Conservation (phyloP, 2,113 vertebrate genomes). For the Sigmodon hispidus region DNA sequence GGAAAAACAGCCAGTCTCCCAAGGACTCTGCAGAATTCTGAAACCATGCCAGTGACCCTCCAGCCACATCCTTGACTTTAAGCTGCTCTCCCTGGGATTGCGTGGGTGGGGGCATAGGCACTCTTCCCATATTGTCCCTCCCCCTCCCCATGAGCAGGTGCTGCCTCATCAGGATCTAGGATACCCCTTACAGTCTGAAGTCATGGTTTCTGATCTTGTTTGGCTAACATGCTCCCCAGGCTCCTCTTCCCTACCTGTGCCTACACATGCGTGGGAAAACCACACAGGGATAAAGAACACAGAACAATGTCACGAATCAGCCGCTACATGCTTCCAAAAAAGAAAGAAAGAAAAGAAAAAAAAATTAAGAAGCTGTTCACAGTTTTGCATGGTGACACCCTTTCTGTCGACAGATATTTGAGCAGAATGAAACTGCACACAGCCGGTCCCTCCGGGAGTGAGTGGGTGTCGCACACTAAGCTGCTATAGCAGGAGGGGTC, state of each 20-base stretch:
- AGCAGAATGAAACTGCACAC: background rate
- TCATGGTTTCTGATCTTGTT: background rate
- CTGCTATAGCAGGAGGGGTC: background rate
- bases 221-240: background rate
- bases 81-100: background rate
- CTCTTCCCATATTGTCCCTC: background rate
- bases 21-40: background rate
- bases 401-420: background rate
- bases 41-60: background rate
- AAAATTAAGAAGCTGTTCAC: background rate
- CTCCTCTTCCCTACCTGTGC: background rate
- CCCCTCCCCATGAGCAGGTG: background rate
- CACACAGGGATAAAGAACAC: background rate
- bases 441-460: background rate
- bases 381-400: background rate
- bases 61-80: background rate
- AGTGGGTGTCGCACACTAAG: background rate
- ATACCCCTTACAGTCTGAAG: background rate
- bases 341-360: background rate
- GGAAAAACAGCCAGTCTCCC: background rate
- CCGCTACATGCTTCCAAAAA: background rate
- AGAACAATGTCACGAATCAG: background rate
- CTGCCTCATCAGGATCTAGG: background rate
- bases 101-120: background rate
- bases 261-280: background rate